Conservation (phyloP, 1,140 invertebrate species). For the Cotesia vestalis region DNA sequence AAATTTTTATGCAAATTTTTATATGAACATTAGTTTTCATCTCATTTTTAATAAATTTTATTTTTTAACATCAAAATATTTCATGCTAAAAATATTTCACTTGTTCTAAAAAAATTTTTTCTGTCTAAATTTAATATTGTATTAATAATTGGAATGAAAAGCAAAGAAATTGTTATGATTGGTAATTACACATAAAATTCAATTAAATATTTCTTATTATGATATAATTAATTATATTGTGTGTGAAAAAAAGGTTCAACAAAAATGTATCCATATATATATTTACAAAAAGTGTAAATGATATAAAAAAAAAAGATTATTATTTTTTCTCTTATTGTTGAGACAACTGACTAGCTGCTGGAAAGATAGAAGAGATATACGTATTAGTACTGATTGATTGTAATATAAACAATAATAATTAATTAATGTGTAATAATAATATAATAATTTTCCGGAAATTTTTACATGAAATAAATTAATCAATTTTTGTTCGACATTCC, state of each 20-base stretch:
- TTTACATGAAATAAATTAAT: conserved; percentile 3
- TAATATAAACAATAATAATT: conserved; percentile 5
- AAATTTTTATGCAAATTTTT: too few species aligned
- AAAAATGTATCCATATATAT: too few species aligned
- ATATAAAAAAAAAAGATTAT: conserved; percentile 13
- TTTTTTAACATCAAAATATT: too few species aligned
- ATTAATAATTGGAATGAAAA: too few species aligned
- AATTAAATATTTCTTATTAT: conserved; percentile 9
- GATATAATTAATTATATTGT: not conserved
- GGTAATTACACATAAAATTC: not conserved
- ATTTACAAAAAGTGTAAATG: not conserved
- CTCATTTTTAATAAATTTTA: too few species aligned
- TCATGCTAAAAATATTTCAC: too few species aligned
- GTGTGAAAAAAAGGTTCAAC: too few species aligned
- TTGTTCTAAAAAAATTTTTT: too few species aligned
- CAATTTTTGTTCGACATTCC: conserved; percentile 4
- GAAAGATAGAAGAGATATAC: conserved; percentile 20
- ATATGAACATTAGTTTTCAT: too few species aligned
- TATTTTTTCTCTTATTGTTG: conserved; percentile 18
- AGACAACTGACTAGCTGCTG: conserved; percentile 20
- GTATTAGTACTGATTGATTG: conserved; percentile 25
- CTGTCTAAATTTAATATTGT: too few species aligned
- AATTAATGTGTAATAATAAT: not conserved
- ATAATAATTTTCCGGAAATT: not conserved
- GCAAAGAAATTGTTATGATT: too few species aligned